Percentiles rank a stretch among this genome's conserved stretches.
Conservation (phyloP, 1,140 invertebrate species). For the Lycorma delicatula region DNA sequence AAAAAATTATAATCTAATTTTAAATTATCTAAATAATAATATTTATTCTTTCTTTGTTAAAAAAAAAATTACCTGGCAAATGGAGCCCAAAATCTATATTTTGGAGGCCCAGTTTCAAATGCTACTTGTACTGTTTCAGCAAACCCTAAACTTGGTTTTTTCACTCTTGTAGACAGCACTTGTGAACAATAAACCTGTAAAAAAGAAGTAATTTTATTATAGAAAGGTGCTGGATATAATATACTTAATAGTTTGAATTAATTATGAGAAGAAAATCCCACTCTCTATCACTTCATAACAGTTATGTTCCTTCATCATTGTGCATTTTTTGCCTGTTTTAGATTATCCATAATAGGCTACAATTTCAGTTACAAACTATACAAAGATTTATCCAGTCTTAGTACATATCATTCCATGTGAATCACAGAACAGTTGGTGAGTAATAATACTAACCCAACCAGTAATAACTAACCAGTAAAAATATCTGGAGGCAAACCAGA, state of each 20-base stretch:
- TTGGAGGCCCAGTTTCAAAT: conserved; percentile 59
- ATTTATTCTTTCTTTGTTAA: no score
- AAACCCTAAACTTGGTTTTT: conserved; percentile 52
- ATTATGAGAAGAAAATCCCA: neutral
- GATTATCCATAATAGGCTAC: neutral
- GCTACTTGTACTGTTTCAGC: conserved; percentile 67
- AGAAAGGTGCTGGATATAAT: neutral
- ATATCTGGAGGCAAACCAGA: no score
- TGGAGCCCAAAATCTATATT: conserved; percentile 47
- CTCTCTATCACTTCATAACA: neutral
- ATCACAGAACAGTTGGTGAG: no score
- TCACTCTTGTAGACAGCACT: conserved; percentile 48
- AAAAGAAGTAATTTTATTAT: neutral
- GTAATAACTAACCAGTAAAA: no score
- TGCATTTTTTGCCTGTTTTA: neutral
- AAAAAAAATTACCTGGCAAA: conserved; percentile 22
- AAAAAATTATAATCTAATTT: no score
- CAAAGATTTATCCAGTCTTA: neutral
- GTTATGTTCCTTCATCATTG: neutral
- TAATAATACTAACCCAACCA: no score
- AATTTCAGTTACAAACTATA: neutral
- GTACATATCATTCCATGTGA: no score
- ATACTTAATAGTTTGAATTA: neutral
- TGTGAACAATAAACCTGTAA: conserved; percentile 57
- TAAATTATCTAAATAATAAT: no score